A percentile compares a stretch with the other conserved stretches of the same genome.
Conservation (phyloP, 2,113 vertebrate genomes). For the Malurus elegans region DNA sequence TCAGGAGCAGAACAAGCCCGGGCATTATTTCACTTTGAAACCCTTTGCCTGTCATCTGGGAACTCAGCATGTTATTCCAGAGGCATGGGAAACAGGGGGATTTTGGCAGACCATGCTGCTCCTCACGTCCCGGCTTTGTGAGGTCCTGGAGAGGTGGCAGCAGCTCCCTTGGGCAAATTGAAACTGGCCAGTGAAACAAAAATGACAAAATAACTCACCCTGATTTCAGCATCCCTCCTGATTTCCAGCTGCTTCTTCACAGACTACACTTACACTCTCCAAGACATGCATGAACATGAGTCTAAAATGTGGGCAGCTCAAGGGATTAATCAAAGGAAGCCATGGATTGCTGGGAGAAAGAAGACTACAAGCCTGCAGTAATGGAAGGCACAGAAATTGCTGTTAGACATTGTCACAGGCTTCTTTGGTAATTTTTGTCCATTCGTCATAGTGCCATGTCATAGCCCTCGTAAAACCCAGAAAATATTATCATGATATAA, state of each 20-base stretch:
- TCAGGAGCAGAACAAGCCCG: conserved; percentile 26
- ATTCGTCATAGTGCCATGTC: background rate
- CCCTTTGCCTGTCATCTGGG: background rate
- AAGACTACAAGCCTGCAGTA: background rate
- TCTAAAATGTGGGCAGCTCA: background rate
- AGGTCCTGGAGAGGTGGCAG: background rate
- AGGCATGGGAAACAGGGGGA: background rate
- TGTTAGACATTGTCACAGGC: background rate
- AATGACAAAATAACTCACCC: background rate
- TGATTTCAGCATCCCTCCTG: background rate
- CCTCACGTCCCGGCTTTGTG: background rate
- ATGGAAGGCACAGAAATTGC: background rate
- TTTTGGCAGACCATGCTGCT: background rate
- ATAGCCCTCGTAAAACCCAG: background rate
- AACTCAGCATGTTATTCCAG: background rate
- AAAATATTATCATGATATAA: background rate
- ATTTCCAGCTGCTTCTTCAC: background rate
- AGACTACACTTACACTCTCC: background rate
- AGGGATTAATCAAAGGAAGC: background rate
- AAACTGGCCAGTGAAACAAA: background rate
- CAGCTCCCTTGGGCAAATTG: background rate
- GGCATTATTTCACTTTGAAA: conserved; percentile 1
- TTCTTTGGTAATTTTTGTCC: background rate
- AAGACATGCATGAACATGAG: background rate
- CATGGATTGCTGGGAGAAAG: background rate